Percentiles rank a stretch among this genome's conserved stretches.
phyloP scores from a whole-genome alignment of 1,140 invertebrate genomes.

The Zaprionus taronus region DNA sequence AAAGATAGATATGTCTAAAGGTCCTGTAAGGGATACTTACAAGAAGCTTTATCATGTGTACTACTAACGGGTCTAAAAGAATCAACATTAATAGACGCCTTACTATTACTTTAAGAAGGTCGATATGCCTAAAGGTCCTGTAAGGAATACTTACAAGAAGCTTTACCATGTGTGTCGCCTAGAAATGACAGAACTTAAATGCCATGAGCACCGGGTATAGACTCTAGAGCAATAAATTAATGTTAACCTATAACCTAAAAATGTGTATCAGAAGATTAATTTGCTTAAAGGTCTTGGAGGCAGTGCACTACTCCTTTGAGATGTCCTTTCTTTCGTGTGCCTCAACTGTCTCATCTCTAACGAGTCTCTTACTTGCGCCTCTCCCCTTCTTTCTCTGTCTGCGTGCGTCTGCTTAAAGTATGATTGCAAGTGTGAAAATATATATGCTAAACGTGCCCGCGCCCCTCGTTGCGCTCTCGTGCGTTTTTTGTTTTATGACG shows the following conservation, averaged over 20 bases:
- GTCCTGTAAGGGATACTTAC: too few relatives aligned
- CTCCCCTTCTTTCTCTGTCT: slow-evolving; percentile 3
- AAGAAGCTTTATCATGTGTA: too few relatives aligned
- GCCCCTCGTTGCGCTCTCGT: slow-evolving; percentile 30
- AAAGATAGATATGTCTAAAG: background rate
- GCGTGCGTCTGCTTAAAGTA: slow-evolving; percentile 71
- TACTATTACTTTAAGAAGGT: background rate
- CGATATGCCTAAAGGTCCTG: background rate
- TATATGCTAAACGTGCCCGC: slow-evolving; percentile 78
- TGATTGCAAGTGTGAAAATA: slow-evolving; percentile 82
- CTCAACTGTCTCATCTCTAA: slow-evolving; percentile 49
- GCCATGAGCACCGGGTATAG: too few relatives aligned
- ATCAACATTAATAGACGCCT: too few relatives aligned
- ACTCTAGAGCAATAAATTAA: too few relatives aligned
- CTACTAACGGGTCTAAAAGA: too few relatives aligned
- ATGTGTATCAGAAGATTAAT: background rate
- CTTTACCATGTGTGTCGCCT: too few relatives aligned
- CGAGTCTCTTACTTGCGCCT: background rate
- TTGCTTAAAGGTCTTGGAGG: background rate
- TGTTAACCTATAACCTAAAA: too few relatives aligned
- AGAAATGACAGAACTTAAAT: too few relatives aligned
- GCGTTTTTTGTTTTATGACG: slow-evolving; percentile 78
- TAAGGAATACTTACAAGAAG: background rate
- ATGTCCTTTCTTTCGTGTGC: background rate
- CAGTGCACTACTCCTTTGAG: too few relatives aligned